These are phyloP conservation scores for Agrotis ipsilon DNA, from an alignment of 2,888 invertebrate species.

Conservation along the genomic window DNA sequence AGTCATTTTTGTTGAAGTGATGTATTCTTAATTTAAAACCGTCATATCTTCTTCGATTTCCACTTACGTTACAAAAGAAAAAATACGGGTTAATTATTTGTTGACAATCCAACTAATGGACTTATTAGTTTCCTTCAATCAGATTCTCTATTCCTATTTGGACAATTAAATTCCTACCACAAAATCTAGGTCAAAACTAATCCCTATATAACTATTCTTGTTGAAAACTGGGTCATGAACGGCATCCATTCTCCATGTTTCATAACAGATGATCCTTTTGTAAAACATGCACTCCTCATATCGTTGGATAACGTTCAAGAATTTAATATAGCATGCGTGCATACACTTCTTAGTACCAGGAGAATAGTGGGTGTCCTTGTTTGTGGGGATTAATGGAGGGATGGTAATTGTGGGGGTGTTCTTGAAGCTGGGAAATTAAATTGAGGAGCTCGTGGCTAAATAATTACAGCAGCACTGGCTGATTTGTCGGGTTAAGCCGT, in stretches of 20 bases:
- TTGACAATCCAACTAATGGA: no score
- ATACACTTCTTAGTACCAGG: constrained; percentile 23
- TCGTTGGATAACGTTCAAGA: constrained; percentile 59
- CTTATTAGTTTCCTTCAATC: no score
- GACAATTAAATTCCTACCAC: neutral
- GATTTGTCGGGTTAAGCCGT: no score
- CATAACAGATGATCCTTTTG: constrained; percentile 30
- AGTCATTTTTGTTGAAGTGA: no score
- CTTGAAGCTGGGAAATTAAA: constrained; percentile 27
- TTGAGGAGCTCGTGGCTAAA: no score
- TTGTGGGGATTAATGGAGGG: constrained; percentile 36
- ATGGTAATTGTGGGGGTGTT: constrained; percentile 10
- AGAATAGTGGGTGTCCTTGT: constrained; percentile 33
- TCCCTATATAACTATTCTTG: neutral
- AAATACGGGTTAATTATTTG: no score
- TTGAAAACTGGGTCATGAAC: constrained; percentile 42
- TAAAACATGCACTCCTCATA: constrained; percentile 56
- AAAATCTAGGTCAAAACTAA: constrained; percentile 34
- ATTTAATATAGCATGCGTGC: constrained; percentile 63
- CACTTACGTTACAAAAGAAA: no score
- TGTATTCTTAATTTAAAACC: no score
- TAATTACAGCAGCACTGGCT: no score
- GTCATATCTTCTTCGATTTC: no score
- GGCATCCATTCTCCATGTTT: constrained; percentile 28
- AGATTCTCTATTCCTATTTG: no score